A percentile compares a stretch with the other conserved stretches of the same genome.
These are phyloP conservation scores for Sebastiscus albofasciatus DNA, from an alignment of 2,797 vertebrate genomes.

Conservation along the genomic window DNA sequence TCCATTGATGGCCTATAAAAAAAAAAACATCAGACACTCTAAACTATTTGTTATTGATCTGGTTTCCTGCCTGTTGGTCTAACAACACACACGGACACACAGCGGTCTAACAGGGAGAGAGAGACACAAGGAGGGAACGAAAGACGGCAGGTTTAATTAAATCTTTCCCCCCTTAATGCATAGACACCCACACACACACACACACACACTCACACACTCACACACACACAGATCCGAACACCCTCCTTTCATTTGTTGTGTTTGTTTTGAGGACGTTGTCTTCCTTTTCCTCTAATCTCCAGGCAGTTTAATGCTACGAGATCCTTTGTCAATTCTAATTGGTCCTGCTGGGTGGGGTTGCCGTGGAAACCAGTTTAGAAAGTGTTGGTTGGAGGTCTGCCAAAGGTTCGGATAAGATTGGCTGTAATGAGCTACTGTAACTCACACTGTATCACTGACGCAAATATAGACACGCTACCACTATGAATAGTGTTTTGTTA, in stretches of 20 bases:
- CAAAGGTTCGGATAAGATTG: slow-evolving; percentile 55
- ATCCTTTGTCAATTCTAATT: slow-evolving; percentile 67
- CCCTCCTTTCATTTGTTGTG: slow-evolving; percentile 17
- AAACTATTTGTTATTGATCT: slow-evolving; percentile 71
- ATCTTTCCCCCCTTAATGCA: slow-evolving; percentile 32
- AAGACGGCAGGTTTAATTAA: slow-evolving; percentile 50
- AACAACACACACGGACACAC: slow-evolving; percentile 32
- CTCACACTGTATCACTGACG: neutral
- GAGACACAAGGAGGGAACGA: neutral
- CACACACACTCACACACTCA: neutral
- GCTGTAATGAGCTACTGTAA: slow-evolving; percentile 35
- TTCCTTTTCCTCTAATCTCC: slow-evolving; percentile 52
- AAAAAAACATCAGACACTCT: slow-evolving; percentile 39
- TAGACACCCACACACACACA: neutral
- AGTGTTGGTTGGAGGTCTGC: slow-evolving; percentile 55
- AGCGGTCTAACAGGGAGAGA: slow-evolving; percentile 2
- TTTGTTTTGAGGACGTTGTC: slow-evolving; percentile 39
- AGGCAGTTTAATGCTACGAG: slow-evolving; percentile 35
- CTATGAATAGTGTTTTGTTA: neutral
- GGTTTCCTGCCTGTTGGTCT: slow-evolving; percentile 44
- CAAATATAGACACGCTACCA: neutral
- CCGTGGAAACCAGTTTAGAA: slow-evolving; percentile 73
- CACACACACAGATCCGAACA: neutral
- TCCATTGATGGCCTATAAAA: slow-evolving; percentile 36
- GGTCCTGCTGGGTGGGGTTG: slow-evolving; percentile 65